Base-by-base conservation (phyloP, 2,797 vertebrate genomes). In the Gallinago solitaria region DNA sequence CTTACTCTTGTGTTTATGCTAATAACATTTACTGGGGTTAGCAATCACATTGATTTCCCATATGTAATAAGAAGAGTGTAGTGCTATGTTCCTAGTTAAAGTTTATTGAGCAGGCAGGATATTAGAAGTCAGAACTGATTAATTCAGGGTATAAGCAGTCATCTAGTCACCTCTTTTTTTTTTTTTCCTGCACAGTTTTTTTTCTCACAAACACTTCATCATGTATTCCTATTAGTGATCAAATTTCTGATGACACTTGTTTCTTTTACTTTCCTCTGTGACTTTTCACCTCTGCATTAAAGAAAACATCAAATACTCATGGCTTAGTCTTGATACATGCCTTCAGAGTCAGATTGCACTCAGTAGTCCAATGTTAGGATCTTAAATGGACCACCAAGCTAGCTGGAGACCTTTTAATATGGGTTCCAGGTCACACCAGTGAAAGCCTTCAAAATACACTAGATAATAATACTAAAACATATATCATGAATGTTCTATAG, bases 41-140 rank as follows among this genome's bases (percentile, higher is more conserved):
- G 87, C 84, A 96, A 83, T 83, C 81, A 54, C 64, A 61, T 61
- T 96, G 95, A 96, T 97, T 96, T 96, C 93, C 92, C 95, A 75
- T 75, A 85, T 83, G 95, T 67, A 93, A 89, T 90, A 83, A 89
- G 81, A 51, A 89, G 53, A 93, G 37, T 68, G 87, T 56, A 81
- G 64, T 68, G 50, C 61, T 83, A 43, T 4, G 4, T 92, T 83
- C 80, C 75, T 80, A 60, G 57, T 81, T 68, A 53, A 67, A 90
- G 56, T 71, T 93, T 96, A 96, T 94, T 96, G 90, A 94, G 89
- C 92, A 92, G 53, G 57, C 61, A 89, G 89, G 82, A 91, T 94
- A 96, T 85, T 91, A 92, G 82, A 85, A 95, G 71, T 92, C 93
- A 92, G 73, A 92, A 90, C 57, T 92, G 75, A 95, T 94, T 94